Conservation (phyloP, 2,113 vertebrate genomes). For the Pelodiscus sinensis region DNA sequence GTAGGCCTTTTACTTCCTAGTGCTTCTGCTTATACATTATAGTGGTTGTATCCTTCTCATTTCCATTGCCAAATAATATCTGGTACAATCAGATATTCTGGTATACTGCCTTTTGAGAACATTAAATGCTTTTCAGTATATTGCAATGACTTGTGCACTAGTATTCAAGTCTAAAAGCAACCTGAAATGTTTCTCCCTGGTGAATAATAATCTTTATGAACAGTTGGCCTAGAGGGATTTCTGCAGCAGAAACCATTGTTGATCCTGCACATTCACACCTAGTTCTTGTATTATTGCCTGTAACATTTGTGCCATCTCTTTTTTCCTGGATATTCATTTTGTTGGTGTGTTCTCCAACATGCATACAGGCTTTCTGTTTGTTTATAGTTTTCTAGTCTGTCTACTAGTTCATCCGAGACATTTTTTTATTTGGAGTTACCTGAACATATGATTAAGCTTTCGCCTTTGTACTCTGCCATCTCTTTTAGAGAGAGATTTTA, state of each 20-base stretch:
- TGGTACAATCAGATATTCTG: background rate
- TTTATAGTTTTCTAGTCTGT: background rate
- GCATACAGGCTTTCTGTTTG: background rate
- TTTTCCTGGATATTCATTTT: background rate
- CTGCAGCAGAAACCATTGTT: background rate
- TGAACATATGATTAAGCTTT: background rate
- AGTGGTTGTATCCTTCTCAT: background rate
- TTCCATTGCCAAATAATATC: background rate
- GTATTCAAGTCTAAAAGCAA: background rate
- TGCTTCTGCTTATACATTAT: background rate
- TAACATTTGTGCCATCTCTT: constrained; percentile 2
- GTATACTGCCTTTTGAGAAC: background rate
- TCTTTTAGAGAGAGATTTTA: background rate
- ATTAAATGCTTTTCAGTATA: background rate
- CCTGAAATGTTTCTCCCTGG: background rate
- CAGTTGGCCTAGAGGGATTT: background rate
- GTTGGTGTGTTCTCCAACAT: background rate
- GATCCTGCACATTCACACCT: background rate
- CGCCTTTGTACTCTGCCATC: fast-evolving
- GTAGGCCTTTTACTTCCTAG: background rate
- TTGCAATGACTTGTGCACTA: background rate
- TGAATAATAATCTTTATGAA: background rate
- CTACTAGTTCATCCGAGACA: background rate
- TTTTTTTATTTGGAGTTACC: background rate
- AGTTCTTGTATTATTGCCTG: background rate